Conservation (phyloP, 2,888 invertebrate genomes). For the Parnassius mnemosyne region DNA sequence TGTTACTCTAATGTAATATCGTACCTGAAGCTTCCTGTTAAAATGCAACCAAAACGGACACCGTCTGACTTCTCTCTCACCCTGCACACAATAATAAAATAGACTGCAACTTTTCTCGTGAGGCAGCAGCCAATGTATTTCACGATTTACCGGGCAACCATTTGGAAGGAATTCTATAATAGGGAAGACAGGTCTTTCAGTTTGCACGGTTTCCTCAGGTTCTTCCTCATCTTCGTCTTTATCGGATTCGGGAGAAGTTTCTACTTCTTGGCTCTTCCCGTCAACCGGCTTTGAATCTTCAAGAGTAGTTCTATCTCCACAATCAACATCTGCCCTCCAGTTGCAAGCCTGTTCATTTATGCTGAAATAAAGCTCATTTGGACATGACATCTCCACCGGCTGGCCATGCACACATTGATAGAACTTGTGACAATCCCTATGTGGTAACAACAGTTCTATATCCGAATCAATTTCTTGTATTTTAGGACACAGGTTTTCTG, state of each 20-base stretch:
- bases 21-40: constrained; percentile 55
- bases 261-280: neutral
- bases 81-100: constrained; percentile 68
- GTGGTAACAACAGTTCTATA: constrained; percentile 76
- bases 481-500: constrained; percentile 1
- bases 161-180: constrained; percentile 14
- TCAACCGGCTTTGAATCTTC: neutral
- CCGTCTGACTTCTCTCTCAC: constrained; percentile 42
- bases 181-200: constrained; percentile 8
- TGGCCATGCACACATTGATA: constrained; percentile 84
- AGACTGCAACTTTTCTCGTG: constrained; percentile 50
- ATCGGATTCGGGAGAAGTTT: no score
- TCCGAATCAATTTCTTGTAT: constrained; percentile 50
- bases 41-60: constrained; percentile 52
- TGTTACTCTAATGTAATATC: neutral
- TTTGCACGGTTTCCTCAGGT: no score
- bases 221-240: no score
- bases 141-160: constrained; percentile 60
- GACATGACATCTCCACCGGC: constrained; percentile 81
- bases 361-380: constrained; percentile 79
- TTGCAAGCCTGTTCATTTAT: constrained; percentile 79
- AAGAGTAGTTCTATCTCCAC: constrained; percentile 61
- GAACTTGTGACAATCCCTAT: constrained; percentile 81
- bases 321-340: constrained; percentile 82
- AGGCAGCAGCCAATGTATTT: constrained; percentile 60